Percentiles rank a stretch among this genome's conserved stretches.
Evolutionary conservation across 1,140 invertebrate genomes (phyloP).

Genomic region (Lepidurus couesii): DNA sequence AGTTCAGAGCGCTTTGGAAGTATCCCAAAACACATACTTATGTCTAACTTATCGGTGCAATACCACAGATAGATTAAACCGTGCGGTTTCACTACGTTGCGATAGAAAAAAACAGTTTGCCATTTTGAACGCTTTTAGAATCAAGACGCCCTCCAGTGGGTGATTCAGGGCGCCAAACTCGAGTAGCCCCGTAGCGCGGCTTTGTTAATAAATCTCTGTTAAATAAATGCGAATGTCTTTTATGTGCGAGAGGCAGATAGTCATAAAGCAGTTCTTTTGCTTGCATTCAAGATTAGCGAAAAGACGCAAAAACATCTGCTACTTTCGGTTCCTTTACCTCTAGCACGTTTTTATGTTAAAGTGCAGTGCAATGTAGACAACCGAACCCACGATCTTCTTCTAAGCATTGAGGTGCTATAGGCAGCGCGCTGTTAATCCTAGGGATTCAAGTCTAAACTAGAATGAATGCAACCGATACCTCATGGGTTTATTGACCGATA

Average conservation of each 20-base stretch:
- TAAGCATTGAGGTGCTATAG: not conserved
- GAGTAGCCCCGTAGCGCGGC: not conserved
- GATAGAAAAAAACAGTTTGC: too few relatives aligned
- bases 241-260: not conserved
- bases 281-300: not conserved
- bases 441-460: not conserved
- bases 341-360: not conserved
- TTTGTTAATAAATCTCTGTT: not conserved
- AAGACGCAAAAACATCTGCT: not conserved
- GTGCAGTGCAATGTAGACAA: not conserved
- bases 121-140: too few relatives aligned
- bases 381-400: not conserved
- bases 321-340: not conserved
- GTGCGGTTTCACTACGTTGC: too few relatives aligned
- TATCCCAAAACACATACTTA: too few relatives aligned
- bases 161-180: too few relatives aligned
- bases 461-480: not conserved
- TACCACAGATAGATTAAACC: too few relatives aligned
- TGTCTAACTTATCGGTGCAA: too few relatives aligned
- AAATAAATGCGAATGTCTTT: not conserved
- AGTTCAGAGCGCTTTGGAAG: too few relatives aligned
- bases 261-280: not conserved
- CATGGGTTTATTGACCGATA: conserved; percentile 13
- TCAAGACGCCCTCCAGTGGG: too few relatives aligned
- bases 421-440: not conserved